Base-by-base conservation (phyloP, 2,797 vertebrate species). In the Botia almorhae region DNA sequence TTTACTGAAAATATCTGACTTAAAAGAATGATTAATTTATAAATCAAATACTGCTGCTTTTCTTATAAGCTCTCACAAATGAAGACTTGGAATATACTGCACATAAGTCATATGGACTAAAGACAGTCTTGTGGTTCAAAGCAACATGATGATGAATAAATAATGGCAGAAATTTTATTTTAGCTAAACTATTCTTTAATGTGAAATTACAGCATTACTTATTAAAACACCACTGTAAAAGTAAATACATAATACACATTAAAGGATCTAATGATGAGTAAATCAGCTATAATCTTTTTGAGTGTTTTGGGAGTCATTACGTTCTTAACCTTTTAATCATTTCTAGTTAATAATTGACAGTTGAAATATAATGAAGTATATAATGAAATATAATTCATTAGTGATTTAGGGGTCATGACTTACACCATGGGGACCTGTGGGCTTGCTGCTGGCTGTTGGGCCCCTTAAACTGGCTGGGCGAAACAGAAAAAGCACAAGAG, bases 401-500 rank as follows among this genome's bases (percentile, higher is more conserved):
- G 13, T 48, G 19, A 39, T 39, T 63, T 23, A 61, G 23, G 26
- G 29, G 48, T 4, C 46, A n/a, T 26, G 51, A 95, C 97, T 96
- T 89, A 99, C 98, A 73, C 93, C 93, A 82, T 92, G 94, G 53
- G 95, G 95, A 87, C 93, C 93, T 53, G 86, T 81, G 80, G 95
- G 92, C 89, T 99, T 98, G 77, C 92, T 95, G 0, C 92, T 83
- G 75, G 92, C 75, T 72, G 82, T 93, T 53, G 92, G 84, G 88
- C 96, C 92, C 90, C 98, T 93, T 80, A 99, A 92, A 85, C 94
- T 97, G 69, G 92, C 88, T 23, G 98, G 98, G 85, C 98, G 96
- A 84, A 98, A 88, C 85, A 98, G 87, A 90, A 96, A 99, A 86
- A 99, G 90, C 77, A 97, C 86, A 77, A 99, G 88, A 29, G 94